A percentile compares a stretch with the other conserved stretches of the same genome.
phyloP scores from a whole-genome alignment of 2,113 vertebrate species.

The Gallinago undulata region DNA sequence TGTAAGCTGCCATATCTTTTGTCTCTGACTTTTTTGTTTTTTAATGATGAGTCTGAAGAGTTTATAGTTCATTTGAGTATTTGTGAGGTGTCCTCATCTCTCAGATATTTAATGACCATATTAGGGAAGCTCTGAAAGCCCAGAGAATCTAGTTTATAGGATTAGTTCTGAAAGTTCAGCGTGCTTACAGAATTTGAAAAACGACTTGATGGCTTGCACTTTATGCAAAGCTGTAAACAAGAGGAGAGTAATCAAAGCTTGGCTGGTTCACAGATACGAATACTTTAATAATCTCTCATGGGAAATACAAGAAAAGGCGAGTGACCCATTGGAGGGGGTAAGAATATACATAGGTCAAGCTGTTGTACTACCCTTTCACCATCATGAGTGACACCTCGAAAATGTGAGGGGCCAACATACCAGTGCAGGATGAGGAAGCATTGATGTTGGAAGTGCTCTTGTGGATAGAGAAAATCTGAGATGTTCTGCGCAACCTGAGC shows the following conservation, averaged over 20 bases:
- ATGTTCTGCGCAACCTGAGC: not conserved
- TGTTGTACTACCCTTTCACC: not conserved
- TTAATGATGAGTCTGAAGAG: not conserved
- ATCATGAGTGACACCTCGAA: not conserved
- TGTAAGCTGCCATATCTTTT: not conserved
- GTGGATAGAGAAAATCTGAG: not conserved
- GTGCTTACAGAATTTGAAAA: not conserved
- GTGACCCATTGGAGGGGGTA: not conserved
- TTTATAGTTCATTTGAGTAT: conserved; percentile 36
- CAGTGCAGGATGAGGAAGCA: not conserved
- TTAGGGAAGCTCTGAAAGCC: conserved; percentile 53
- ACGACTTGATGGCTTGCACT: not conserved
- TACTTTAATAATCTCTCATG: not conserved
- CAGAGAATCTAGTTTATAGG: not conserved
- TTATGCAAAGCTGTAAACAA: conserved; percentile 7
- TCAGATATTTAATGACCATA: conserved; percentile 55
- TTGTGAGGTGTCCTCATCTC: conserved; percentile 47
- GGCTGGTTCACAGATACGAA: not conserved
- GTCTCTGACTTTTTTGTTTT: not conserved
- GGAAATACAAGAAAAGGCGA: not conserved
- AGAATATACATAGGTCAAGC: not conserved
- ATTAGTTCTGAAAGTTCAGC: conserved; percentile 7
- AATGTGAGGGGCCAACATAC: not conserved
- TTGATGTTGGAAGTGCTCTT: not conserved
- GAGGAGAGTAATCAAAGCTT: not conserved